These are phyloP conservation scores for Hemaris fuciformis DNA, from an alignment of 2,888 invertebrate species.

Conservation along the genomic window DNA sequence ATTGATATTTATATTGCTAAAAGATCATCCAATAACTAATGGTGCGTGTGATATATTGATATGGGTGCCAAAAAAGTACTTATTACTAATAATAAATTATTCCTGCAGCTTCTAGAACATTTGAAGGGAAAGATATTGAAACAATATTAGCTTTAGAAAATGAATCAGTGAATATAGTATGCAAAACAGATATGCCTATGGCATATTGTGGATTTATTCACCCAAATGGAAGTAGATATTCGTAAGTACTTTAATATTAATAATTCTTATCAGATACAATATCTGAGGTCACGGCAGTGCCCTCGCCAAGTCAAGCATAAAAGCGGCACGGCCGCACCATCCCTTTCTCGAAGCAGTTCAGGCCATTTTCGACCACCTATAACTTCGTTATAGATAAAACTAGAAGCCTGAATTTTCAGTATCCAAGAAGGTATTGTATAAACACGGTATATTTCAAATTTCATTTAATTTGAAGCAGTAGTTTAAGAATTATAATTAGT, in stretches of 20 bases:
- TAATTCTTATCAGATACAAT: not conserved
- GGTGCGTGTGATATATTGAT: conserved; percentile 21
- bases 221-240: conserved; percentile 66
- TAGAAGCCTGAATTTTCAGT: too few relatives aligned
- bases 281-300: too few relatives aligned
- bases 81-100: conserved; percentile 11
- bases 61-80: not conserved
- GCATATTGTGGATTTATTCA: conserved; percentile 71
- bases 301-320: too few relatives aligned
- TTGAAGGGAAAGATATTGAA: conserved; percentile 51
- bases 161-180: conserved; percentile 59
- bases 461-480: too few relatives aligned
- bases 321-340: too few relatives aligned
- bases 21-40: conserved; percentile 15
- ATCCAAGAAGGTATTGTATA: too few relatives aligned
- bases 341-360: too few relatives aligned
- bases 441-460: too few relatives aligned
- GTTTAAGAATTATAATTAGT: too few relatives aligned
- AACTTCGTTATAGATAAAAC: too few relatives aligned
- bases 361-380: too few relatives aligned
- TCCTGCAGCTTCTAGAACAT: conserved; percentile 57
- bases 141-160: conserved; percentile 63
- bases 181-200: conserved; percentile 60
- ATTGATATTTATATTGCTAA: conserved; percentile 19
- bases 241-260: conserved; percentile 50